phyloP scores from a whole-genome alignment of 1,140 invertebrate genomes.

The Drosophila subobscura region DNA sequence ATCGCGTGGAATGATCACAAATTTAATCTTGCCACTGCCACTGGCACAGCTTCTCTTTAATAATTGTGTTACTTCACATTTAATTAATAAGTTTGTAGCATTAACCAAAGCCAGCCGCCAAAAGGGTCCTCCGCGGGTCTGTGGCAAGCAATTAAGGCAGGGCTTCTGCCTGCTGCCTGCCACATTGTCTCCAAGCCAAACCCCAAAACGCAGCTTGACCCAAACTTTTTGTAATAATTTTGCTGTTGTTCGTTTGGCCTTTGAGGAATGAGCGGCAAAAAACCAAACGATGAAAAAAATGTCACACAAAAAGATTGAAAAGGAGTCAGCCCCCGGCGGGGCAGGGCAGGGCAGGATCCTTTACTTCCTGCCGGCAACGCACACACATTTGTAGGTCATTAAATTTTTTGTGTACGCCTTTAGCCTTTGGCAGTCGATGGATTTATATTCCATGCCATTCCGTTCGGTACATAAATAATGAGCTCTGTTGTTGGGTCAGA shows the following conservation, averaged over 20 bases:
- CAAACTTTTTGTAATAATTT: conserved; percentile 61
- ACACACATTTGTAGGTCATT: conserved; percentile 69
- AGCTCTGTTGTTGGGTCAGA: conserved; percentile 46
- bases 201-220: conserved; percentile 45
- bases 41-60: conserved; percentile 47
- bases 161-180: not conserved
- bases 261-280: conserved; percentile 49
- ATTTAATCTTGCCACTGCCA: conserved; percentile 50
- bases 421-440: conserved; percentile 47
- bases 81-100: conserved; percentile 75
- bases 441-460: conserved; percentile 1
- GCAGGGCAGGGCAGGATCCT: conserved; percentile 29
- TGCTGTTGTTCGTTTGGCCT: conserved; percentile 24
- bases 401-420: conserved; percentile 49
- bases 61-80: conserved; percentile 63
- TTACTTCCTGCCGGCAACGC: conserved; percentile 52
- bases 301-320: conserved; percentile 46
- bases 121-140: conserved; percentile 48
- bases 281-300: conserved; percentile 17
- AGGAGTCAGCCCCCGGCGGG: not conserved
- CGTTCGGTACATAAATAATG: conserved; percentile 69
- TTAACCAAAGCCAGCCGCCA: conserved; percentile 28
- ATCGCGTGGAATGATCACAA: conserved; percentile 57
- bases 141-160: conserved; percentile 42
- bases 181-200: conserved; percentile 48